These are phyloP conservation scores for Genyomyrus donnyi DNA, from an alignment of 2,113 vertebrate species.

Conservation along the genomic window DNA sequence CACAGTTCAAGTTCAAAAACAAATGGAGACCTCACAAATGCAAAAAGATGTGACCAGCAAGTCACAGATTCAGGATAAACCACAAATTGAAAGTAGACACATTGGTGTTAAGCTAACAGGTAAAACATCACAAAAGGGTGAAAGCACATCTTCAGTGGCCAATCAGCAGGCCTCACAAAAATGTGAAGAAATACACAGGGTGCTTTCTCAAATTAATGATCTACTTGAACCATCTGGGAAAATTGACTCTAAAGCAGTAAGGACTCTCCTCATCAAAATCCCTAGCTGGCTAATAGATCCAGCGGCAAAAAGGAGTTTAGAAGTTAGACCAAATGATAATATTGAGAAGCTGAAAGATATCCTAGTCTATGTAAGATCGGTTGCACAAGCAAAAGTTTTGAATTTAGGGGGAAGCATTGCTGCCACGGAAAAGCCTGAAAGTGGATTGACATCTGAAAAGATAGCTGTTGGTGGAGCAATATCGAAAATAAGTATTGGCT, in stretches of 20 bases:
- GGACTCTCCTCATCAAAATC: conserved; percentile 58
- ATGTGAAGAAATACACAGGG: conserved; percentile 59
- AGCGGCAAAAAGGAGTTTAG: conserved; percentile 60
- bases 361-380: conserved; percentile 57
- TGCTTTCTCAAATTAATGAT: conserved; percentile 67
- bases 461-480: conserved; percentile 38
- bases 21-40: conserved; percentile 32
- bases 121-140: conserved; percentile 29
- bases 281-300: conserved; percentile 67
- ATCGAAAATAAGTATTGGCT: conserved; percentile 55
- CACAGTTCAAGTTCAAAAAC: conserved; percentile 42
- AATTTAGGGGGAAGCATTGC: conserved; percentile 54
- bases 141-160: conserved; percentile 45
- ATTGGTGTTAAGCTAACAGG: conserved; percentile 20
- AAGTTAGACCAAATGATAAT: conserved; percentile 52
- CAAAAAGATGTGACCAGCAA: conserved; percentile 35
- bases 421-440: conserved; percentile 42
- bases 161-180: conserved; percentile 60
- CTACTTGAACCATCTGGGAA: conserved; percentile 62
- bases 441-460: conserved; percentile 43
- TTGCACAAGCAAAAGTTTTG: conserved; percentile 59
- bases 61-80: conserved; percentile 33
- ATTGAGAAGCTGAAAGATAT: conserved; percentile 73
- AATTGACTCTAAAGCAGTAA: conserved; percentile 60
- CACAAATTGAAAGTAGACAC: conserved; percentile 37